Evolutionary conservation across 2,797 vertebrate genomes (phyloP).

Genomic region (Notolepis coatsorum): DNA sequence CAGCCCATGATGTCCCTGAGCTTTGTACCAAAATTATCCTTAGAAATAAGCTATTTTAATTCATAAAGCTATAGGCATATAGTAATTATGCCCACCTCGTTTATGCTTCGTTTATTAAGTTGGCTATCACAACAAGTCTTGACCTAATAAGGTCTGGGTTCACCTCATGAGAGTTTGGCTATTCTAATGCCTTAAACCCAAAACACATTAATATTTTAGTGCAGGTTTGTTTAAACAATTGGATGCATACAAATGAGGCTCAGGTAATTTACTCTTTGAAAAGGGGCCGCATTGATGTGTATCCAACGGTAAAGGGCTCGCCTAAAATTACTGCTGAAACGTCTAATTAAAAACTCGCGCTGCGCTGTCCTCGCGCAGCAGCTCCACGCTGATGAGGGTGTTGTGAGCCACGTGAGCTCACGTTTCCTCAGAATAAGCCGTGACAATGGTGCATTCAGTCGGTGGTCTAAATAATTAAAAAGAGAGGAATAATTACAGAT

Average conservation of each 20-base stretch:
- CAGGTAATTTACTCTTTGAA: constrained; percentile 52
- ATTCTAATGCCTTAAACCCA: constrained; percentile 61
- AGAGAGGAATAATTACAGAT: constrained; percentile 93
- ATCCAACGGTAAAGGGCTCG: constrained; percentile 63
- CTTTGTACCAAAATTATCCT: too few species aligned
- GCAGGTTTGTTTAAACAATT: constrained; percentile 73
- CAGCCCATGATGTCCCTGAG: too few species aligned
- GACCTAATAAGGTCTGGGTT: constrained; percentile 48
- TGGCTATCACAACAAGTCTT: constrained; percentile 8
- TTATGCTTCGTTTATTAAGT: background rate
- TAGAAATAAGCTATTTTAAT: too few species aligned
- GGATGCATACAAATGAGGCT: constrained; percentile 66
- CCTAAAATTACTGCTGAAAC: constrained; percentile 76
- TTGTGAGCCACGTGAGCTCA: constrained; percentile 73
- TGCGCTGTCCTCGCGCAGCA: constrained; percentile 40
- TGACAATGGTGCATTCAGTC: constrained; percentile 81
- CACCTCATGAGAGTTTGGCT: constrained; percentile 59
- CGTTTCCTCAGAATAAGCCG: constrained; percentile 77
- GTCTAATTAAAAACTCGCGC: constrained; percentile 80
- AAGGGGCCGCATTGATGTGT: constrained; percentile 54
- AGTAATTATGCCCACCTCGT: background rate
- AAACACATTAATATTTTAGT: constrained; percentile 76
- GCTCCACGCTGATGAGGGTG: constrained; percentile 44
- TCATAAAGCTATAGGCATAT: background rate
- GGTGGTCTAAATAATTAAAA: constrained; percentile 91